phyloP scores from a whole-genome alignment of 2,888 invertebrate genomes.

The Catocala fraxini region DNA sequence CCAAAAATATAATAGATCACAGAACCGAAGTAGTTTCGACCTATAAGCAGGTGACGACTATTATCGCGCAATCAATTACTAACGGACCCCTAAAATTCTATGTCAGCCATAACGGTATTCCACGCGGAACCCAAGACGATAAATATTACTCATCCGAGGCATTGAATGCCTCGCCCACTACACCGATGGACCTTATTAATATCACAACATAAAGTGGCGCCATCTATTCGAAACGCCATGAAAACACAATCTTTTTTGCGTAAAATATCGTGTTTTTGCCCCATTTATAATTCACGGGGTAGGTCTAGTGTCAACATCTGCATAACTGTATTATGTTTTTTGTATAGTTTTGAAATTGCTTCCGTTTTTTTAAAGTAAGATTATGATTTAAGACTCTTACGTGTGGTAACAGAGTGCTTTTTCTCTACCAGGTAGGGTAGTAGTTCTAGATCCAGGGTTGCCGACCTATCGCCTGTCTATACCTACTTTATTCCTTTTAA shows the following conservation, averaged over 20 bases:
- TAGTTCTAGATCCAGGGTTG: too few species aligned
- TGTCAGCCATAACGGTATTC: conserved; percentile 9
- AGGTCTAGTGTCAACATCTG: conserved; percentile 18
- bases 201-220: conserved; percentile 39
- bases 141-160: conserved; percentile 40
- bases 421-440: too few species aligned
- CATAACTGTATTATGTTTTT: conserved; percentile 1
- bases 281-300: conserved; percentile 14
- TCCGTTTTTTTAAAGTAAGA: too few species aligned
- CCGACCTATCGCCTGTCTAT: too few species aligned
- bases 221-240: conserved; percentile 16
- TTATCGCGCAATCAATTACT: too few species aligned
- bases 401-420: too few species aligned
- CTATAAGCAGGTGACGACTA: too few species aligned
- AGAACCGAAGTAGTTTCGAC: too few species aligned
- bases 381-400: too few species aligned
- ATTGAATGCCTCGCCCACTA: conserved; percentile 30
- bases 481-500: too few species aligned
- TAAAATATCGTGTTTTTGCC: not conserved
- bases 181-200: conserved; percentile 30
- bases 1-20: too few species aligned
- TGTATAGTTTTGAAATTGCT: not conserved
- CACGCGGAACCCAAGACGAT: conserved; percentile 32
- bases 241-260: conserved; percentile 8
- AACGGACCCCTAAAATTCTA: conserved; percentile 5